A percentile compares a stretch with the other conserved stretches of the same genome.
Conservation (phyloP, 2,888 invertebrate genomes). For the Pocota personata region DNA sequence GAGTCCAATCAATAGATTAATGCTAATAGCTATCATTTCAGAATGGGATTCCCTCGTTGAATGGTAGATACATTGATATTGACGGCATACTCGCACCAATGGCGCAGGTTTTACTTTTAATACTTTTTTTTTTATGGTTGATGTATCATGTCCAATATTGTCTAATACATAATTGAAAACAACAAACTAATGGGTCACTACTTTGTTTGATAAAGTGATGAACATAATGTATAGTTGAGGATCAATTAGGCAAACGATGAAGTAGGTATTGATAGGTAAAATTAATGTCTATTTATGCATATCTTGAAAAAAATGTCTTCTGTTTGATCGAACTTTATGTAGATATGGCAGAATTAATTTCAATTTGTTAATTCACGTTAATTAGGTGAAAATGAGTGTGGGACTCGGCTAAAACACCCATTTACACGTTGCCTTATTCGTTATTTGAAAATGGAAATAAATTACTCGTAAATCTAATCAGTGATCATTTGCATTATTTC, state of each 20-base stretch:
- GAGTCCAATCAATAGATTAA: slow-evolving; percentile 19
- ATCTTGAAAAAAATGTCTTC: background rate
- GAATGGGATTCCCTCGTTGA: slow-evolving; percentile 38
- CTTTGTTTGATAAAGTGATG: background rate
- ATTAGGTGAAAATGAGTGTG: background rate
- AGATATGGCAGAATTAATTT: background rate
- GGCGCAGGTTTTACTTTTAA: background rate
- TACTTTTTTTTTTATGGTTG: too few species aligned
- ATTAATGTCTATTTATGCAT: background rate
- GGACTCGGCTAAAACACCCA: background rate
- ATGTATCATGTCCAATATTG: background rate
- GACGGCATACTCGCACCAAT: background rate
- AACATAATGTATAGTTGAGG: background rate
- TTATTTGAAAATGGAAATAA: background rate
- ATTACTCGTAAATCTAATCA: background rate
- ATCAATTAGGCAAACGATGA: background rate
- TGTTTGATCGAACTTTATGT: background rate
- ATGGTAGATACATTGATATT: background rate
- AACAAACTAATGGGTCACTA: background rate
- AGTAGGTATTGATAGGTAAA: background rate
- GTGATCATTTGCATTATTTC: background rate
- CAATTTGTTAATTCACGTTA: background rate
- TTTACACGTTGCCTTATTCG: background rate
- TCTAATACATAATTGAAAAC: background rate
- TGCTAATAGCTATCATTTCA: slow-evolving; percentile 30